A percentile compares a stretch with the other conserved stretches of the same genome.
Evolutionary conservation across 1,140 invertebrate species (phyloP).

Genomic region (Drosophila murphyi): DNA sequence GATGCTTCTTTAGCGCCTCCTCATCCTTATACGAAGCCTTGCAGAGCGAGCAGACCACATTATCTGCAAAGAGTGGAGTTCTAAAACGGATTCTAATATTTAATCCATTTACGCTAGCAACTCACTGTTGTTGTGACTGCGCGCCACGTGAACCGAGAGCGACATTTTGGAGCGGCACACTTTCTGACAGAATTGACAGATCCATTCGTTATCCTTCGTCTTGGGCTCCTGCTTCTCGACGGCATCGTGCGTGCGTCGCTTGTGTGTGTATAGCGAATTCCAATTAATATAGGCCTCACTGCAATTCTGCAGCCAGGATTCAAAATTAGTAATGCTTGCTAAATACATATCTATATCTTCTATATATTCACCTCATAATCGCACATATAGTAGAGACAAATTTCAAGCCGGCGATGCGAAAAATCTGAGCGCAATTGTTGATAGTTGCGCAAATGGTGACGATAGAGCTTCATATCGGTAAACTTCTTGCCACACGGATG

Average conservation of each 20-base stretch:
- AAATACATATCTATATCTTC: not conserved
- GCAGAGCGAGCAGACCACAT: constrained; percentile 63
- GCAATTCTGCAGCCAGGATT: constrained; percentile 49
- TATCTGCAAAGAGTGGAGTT: constrained; percentile 46
- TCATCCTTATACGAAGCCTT: constrained; percentile 63
- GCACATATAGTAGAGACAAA: constrained; percentile 68
- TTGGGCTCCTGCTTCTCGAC: constrained; percentile 20
- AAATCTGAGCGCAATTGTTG: constrained; percentile 53
- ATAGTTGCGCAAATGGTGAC: constrained; percentile 67
- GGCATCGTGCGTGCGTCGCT: constrained; percentile 62
- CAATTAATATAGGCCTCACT: constrained; percentile 61
- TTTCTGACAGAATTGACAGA: constrained; percentile 77
- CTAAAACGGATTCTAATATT: not conserved
- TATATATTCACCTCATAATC: constrained; percentile 52
- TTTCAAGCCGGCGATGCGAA: constrained; percentile 49
- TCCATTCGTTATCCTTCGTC: constrained; percentile 37
- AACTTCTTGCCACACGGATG: constrained; percentile 65
- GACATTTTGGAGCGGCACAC: constrained; percentile 76
- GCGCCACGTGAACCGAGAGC: constrained; percentile 76
- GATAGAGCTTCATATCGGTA: constrained; percentile 62
- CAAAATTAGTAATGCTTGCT: not conserved
- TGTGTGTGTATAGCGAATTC: constrained; percentile 73
- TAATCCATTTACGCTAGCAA: not conserved
- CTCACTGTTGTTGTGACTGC: constrained; percentile 79
- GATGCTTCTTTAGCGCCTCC: constrained; percentile 61